These are phyloP conservation scores for Agrochola lota DNA, from an alignment of 2,888 invertebrate genomes.

Conservation along the genomic window DNA sequence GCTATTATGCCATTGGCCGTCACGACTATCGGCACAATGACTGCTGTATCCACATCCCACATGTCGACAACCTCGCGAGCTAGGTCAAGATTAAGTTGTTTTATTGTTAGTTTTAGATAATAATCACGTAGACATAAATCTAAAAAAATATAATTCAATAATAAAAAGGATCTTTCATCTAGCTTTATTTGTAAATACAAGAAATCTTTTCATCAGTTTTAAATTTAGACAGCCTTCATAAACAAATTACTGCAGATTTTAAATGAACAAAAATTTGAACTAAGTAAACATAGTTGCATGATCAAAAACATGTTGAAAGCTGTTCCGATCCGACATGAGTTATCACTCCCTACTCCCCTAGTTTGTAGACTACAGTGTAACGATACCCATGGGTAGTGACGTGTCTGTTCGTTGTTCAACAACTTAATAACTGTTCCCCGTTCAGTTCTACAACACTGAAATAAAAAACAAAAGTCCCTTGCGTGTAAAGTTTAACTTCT, in stretches of 20 bases:
- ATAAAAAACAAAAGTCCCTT: constrained; percentile 40
- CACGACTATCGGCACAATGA: no score
- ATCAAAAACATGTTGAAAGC: constrained; percentile 39
- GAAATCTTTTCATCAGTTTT: not conserved
- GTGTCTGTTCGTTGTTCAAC: constrained; percentile 39
- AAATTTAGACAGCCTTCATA: not conserved
- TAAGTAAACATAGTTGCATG: not conserved
- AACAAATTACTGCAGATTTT: not conserved
- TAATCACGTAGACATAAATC: not conserved
- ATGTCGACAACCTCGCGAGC: no score
- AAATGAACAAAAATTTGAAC: not conserved
- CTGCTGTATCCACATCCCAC: no score
- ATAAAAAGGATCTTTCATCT: no score
- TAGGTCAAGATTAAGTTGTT: no score
- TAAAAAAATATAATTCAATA: not conserved
- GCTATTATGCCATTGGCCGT: no score
- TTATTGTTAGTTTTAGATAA: no score
- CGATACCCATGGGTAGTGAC: constrained; percentile 49
- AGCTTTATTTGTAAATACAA: not conserved
- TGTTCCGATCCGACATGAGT: constrained; percentile 28
- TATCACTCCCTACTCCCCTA: constrained; percentile 39
- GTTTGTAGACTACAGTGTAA: constrained; percentile 50
- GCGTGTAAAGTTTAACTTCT: constrained; percentile 38
- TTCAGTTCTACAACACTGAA: constrained; percentile 28
- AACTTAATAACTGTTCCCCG: constrained; percentile 49